Evolutionary conservation across 2,888 invertebrate species (phyloP), one percentile per base, ranked within the genome.

Genomic region (Andrena bucephala): DNA sequence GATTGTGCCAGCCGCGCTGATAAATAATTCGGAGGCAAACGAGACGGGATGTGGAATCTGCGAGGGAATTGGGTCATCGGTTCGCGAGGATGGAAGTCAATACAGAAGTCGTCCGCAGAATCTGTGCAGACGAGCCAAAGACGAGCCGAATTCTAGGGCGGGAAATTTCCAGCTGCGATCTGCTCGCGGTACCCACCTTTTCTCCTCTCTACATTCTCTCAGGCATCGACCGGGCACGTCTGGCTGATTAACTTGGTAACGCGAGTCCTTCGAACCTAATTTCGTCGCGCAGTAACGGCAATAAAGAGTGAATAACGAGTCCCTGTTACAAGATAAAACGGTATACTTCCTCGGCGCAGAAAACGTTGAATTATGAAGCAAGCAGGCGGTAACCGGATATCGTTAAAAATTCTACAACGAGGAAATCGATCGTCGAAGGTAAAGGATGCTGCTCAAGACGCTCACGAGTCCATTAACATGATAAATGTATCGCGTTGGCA

Each of bases 1-100:
- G 85, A 87, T 85, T 82, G 78, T 75, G 60, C 77, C 54, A 54
- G 67, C 59, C 31, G 71, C 31, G 29, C 78, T 81, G 76, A 84
- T 87, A 87, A 87, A 87, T 87, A 87, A 87, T 87, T 87, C 87
- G 65, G 62, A 33, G 65, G 54, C 57, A 57, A 77, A 79, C 67
- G 69, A 67, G 81, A 59, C 33, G 72, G 42, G 48, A 76, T 50
- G 24, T 73, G n/a, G 24, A 66, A 29, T 31, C 59, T 67, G 62
- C 29, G 63, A 63, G 83, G 70, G 85, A 87, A 87, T 87, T 86
- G 83, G 87, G 87, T 87, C 87, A 86, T 76, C 76, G 77, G 75
- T 76, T 71, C 78, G 69, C 33, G 72, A 65, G 69, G 77, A 81
- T 78, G 80, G 50, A 84, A 86, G 86, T 86, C 86, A 71, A 81